Conservation (phyloP, 1,140 invertebrate genomes). For the Berghia stephanieae region DNA sequence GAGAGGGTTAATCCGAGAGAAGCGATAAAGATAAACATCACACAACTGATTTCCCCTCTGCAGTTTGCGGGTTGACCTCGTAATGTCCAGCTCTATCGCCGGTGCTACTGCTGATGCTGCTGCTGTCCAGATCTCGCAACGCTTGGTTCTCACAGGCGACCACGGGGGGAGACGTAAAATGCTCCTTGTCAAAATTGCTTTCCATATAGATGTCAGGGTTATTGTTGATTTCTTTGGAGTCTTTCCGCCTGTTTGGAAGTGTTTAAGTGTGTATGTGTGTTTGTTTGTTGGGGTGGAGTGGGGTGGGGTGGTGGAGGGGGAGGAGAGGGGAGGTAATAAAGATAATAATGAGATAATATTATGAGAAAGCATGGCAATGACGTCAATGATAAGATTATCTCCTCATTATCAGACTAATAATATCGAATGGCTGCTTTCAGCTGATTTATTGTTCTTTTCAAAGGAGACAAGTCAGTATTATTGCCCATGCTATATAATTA, state of each 20-base stretch:
- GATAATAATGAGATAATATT: not conserved
- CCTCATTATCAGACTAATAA: not conserved
- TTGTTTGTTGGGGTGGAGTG: no score
- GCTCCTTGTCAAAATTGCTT: conserved; percentile 25
- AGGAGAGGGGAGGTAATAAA: not conserved
- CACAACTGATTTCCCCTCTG: no score
- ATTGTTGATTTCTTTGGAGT: conserved; percentile 31
- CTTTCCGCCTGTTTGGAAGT: conserved; percentile 22
- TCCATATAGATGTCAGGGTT: conserved; percentile 21
- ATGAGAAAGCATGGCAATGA: not conserved
- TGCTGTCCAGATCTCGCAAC: conserved; percentile 15
- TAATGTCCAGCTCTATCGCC: not conserved
- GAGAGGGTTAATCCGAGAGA: no score
- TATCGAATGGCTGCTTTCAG: not conserved
- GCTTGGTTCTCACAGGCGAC: conserved; percentile 28
- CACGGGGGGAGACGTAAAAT: conserved; percentile 23
- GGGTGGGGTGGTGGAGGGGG: no score
- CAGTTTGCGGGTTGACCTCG: not conserved
- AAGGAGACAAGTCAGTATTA: not conserved
- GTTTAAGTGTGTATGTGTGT: no score
- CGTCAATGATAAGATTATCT: not conserved
- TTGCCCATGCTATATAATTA: not conserved
- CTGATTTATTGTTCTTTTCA: not conserved
- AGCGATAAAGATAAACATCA: no score
- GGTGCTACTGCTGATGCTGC: no score